Base-by-base conservation (phyloP, 2,113 vertebrate species). In the Spermophilus dauricus region DNA sequence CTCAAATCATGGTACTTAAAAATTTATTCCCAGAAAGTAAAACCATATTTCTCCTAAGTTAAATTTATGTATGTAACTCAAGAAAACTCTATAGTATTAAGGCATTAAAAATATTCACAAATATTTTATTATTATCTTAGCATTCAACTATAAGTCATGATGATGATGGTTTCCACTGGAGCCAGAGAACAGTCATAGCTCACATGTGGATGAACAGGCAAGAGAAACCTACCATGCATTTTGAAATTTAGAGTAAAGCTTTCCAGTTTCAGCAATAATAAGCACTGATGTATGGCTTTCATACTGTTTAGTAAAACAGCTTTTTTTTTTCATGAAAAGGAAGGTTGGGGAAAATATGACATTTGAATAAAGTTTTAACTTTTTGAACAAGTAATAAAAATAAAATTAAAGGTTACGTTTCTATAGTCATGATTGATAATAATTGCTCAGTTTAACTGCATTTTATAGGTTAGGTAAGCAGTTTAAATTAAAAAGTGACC, bases 351-450 rank as follows among this genome's bases (percentile, higher is more conserved):
- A 93, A 92, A 92, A 96, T 83, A 26, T 97, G 95, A 95, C 94
- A 97, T 96, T 98, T 97, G 83, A 97, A 97, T 96, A 97, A 97
- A 98, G 82, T 98, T 97, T 94, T 97, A 76, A 45, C 42, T 90
- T 96, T 98, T 98, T 97, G 97, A 98, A 95, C 80, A 96, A 96
- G 89, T 48, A 96, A 92, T 98, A 97, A 97, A 98, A 98, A 94
- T 96, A 97, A 97, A 98, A 97, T 93, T 95, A 97, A 97, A 98
- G 96, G 96, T 96, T 98, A 97, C 91, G 61, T 92, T 97, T 97
- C 91, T 95, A 61, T 73, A 95, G 87, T 94, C 82, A 67, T 96
- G 96, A 98, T 97, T 97, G 96, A 97, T 98, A 97, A 89, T 72
- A 92, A 97, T 86, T 92, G 53, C 91, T 93, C 28, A 51, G 73